Conservation (phyloP, 2,113 vertebrate genomes). For the Piprites chloris region DNA sequence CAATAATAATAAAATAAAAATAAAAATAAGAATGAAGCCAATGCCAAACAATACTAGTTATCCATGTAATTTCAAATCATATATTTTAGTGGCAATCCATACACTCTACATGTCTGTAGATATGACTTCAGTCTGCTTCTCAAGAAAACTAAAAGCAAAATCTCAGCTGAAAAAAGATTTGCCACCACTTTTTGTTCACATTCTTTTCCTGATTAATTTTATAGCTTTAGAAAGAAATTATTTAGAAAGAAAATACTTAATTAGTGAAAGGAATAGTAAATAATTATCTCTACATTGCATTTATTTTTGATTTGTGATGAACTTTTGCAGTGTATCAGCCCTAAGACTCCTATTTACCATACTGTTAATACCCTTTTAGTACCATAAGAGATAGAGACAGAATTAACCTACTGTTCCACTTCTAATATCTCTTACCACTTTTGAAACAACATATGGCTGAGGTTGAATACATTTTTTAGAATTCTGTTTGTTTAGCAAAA, state of each 20-base stretch:
- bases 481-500: neutral
- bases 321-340: neutral
- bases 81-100: neutral
- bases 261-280: neutral
- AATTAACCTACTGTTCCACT: neutral
- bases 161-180: neutral
- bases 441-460: constrained; percentile 7
- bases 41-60: neutral
- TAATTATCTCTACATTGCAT: neutral
- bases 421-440: neutral
- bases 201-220: neutral
- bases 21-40: neutral
- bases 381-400: neutral
- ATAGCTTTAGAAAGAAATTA: neutral
- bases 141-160: neutral
- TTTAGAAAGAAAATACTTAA: neutral
- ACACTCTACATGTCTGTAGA: neutral
- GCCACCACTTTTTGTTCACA: neutral
- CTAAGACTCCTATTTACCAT: neutral
- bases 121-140: neutral
- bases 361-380: neutral
- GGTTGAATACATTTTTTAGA: neutral
- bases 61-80: neutral
- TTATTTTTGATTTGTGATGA: neutral
- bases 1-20: no score